Evolutionary conservation across 2,113 vertebrate genomes (phyloP).

Genomic region (Spea bombifrons): DNA sequence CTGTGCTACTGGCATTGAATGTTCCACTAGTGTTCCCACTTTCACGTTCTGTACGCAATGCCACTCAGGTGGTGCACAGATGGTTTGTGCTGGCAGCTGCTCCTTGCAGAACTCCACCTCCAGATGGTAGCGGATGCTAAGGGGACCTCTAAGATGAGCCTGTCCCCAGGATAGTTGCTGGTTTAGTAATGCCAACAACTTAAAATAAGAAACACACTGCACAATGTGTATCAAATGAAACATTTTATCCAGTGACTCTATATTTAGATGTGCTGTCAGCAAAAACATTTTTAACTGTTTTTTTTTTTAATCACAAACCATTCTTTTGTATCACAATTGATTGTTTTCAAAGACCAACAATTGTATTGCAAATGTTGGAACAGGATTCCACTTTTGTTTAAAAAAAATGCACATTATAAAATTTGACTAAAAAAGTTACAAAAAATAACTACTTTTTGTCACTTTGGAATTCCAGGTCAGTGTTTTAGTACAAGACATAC

Average conservation of each 20-base stretch:
- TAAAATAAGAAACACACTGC: no score
- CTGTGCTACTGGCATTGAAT: no score
- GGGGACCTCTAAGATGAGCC: no score
- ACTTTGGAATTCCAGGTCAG: neutral
- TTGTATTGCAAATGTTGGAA: neutral
- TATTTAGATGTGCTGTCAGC: conserved; percentile 7
- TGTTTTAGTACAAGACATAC: neutral
- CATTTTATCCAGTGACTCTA: neutral
- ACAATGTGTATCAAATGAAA: neutral
- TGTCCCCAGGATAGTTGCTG: no score
- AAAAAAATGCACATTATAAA: neutral
- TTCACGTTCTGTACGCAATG: no score
- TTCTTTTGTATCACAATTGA: conserved; percentile 13
- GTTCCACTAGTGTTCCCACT: no score
- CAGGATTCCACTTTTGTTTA: neutral
- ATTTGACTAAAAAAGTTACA: neutral
- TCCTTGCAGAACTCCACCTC: no score
- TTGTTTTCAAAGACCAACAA: neutral
- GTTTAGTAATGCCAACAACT: no score
- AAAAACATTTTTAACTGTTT: neutral
- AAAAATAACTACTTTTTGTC: neutral
- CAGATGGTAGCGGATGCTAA: no score
- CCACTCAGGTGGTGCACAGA: no score
- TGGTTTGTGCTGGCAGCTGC: no score
- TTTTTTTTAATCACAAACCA: neutral